A percentile compares a stretch with the other conserved stretches of the same genome.
These are phyloP conservation scores for Parazoanthus swiftii DNA, from an alignment of 92 coral and sea anemone species.

Conservation along the genomic window DNA sequence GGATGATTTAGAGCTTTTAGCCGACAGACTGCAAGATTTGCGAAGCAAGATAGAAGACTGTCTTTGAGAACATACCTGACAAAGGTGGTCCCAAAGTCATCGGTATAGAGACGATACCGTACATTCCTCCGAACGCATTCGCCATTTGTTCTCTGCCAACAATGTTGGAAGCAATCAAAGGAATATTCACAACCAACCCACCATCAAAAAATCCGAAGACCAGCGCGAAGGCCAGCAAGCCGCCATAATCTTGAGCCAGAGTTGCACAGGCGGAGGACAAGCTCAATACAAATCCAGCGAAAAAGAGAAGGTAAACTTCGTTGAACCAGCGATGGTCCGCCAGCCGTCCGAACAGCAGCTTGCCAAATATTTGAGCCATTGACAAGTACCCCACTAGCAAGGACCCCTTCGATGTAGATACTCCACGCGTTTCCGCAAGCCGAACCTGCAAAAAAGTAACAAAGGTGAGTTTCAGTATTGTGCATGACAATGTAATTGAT, in stretches of 20 bases:
- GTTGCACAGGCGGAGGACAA: slow-evolving; percentile 69
- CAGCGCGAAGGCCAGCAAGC: slow-evolving; percentile 66
- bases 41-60: no score
- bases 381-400: slow-evolving; percentile 79
- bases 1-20: no score
- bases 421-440: slow-evolving; percentile 64
- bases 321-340: slow-evolving; percentile 72
- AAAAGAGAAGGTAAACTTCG: slow-evolving; percentile 57
- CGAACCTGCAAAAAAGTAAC: slow-evolving; percentile 48
- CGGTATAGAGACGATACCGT: slow-evolving; percentile 71
- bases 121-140: slow-evolving; percentile 67
- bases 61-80: slow-evolving; percentile 50
- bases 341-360: slow-evolving; percentile 71
- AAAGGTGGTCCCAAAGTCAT: slow-evolving; percentile 79
- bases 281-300: slow-evolving; percentile 48
- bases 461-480: neutral
- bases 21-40: no score
- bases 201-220: slow-evolving; percentile 84
- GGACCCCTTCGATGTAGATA: slow-evolving; percentile 72
- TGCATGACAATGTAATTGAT: no score
- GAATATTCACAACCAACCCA: slow-evolving; percentile 72
- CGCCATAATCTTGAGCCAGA: slow-evolving; percentile 61
- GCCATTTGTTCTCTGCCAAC: slow-evolving; percentile 79
- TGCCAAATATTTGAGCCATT: slow-evolving; percentile 75
- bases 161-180: slow-evolving; percentile 67